Evolutionary conservation across 2,113 vertebrate genomes (phyloP).

Genomic region (Serilophus lunatus): DNA sequence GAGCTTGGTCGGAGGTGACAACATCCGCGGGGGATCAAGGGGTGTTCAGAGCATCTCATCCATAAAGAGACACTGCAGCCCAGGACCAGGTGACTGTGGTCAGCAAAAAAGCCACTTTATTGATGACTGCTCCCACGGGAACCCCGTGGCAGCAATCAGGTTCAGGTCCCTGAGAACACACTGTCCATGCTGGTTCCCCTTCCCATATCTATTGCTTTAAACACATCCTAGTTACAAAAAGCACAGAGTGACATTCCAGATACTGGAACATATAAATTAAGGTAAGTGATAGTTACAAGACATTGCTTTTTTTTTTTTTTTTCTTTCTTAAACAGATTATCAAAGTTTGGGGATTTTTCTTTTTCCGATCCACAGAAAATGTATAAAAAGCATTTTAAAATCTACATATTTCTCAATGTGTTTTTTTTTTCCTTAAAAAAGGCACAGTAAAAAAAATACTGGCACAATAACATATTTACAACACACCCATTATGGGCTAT

Average conservation of each 20-base stretch:
- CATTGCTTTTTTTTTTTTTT: conserved; percentile 36
- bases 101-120: conserved; percentile 88
- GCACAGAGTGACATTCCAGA: conserved; percentile 77
- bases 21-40: neutral
- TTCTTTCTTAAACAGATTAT: conserved; percentile 61
- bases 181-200: conserved; percentile 43
- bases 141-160: conserved; percentile 78
- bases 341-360: conserved; percentile 46
- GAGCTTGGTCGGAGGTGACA: neutral
- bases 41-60: neutral
- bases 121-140: conserved; percentile 75
- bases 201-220: conserved; percentile 40
- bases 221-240: conserved; percentile 58
- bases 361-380: conserved; percentile 82
- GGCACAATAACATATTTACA: conserved; percentile 84
- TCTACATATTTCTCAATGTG: conserved; percentile 45
- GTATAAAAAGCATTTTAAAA: conserved; percentile 66
- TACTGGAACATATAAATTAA: conserved; percentile 87
- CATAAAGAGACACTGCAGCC: conserved; percentile 30
- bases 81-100: conserved; percentile 23
- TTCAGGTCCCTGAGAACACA: conserved; percentile 90
- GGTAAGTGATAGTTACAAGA: conserved; percentile 71
- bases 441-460: conserved; percentile 94
- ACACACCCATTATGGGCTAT: conserved; percentile 91
- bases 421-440: neutral